phyloP scores from a whole-genome alignment of 2,888 invertebrate genomes.

The Desoria tigrina region DNA sequence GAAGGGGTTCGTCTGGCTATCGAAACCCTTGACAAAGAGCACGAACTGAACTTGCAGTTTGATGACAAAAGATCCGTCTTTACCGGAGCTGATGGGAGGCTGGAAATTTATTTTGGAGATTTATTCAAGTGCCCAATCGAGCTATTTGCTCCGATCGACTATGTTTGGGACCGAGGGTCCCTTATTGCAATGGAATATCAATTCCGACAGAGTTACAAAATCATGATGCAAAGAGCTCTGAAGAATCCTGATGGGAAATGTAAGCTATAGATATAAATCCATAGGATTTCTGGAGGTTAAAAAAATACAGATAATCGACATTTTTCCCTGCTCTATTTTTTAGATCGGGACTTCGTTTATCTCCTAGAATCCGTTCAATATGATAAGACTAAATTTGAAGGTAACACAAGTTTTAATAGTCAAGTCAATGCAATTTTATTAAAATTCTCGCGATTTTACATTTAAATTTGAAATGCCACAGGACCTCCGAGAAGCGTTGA shows the following conservation, averaged over 20 bases:
- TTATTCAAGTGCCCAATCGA: slow-evolving; percentile 40
- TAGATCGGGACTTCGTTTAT: slow-evolving; percentile 41
- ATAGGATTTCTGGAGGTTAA: neutral
- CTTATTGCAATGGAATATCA: slow-evolving; percentile 44
- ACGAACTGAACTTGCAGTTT: slow-evolving; percentile 26
- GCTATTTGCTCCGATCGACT: slow-evolving; percentile 43
- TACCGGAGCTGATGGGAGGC: slow-evolving; percentile 23
- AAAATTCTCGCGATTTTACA: neutral
- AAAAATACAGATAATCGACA: neutral
- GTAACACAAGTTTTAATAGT: no score
- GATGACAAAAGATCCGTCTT: slow-evolving; percentile 23
- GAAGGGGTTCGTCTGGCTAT: slow-evolving; percentile 51
- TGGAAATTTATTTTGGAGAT: slow-evolving; percentile 45
- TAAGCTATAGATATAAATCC: slow-evolving; percentile 8
- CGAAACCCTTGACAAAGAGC: slow-evolving; percentile 41
- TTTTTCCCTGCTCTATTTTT: neutral
- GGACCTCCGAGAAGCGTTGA: slow-evolving; percentile 43
- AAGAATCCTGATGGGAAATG: slow-evolving; percentile 16
- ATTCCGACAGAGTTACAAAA: slow-evolving; percentile 28
- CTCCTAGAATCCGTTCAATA: slow-evolving; percentile 44
- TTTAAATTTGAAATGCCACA: neutral
- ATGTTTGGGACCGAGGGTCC: slow-evolving; percentile 46
- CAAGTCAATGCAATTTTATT: neutral
- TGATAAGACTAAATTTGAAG: slow-evolving; percentile 39
- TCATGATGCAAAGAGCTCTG: slow-evolving; percentile 39